Evolutionary conservation across 2,797 vertebrate species (phyloP), one percentile per base, ranked within the genome.

Genomic region (Poecilia velifera): DNA sequence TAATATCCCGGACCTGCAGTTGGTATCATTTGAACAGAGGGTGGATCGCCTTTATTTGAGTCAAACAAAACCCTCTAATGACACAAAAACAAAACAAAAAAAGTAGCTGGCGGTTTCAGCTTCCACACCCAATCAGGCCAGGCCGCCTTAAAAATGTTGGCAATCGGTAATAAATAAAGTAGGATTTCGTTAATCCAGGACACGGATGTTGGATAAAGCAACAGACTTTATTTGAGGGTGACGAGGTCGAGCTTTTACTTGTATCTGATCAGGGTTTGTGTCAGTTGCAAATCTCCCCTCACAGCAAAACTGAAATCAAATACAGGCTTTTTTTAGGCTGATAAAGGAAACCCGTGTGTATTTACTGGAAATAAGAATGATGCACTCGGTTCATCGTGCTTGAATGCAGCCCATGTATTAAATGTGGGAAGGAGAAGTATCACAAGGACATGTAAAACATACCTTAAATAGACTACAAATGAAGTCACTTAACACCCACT

Each of bases 381-480:
- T 77, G 86, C 86, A 76, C 84, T 91, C 80, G 31, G 82, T 91
- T 86, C 68, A 87, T 88, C 89, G 88, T 84, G 82, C 89, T 83
- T 78, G 76, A 89, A 86, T 64, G 16, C 81, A 90, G 84, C 84
- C 84, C 81, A 80, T 82, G 89, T 86, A 77, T 91, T 90, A 86
- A 89, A 90, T 87, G 92, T 93, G 89, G 84, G 87, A 89, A 71
- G 88, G 81, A 91, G 89, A 89, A 91, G 90, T 91, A 85, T 92
- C 88, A 87, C 89, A 87, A 93, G 93, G 93, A 94, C 91, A 88
- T 91, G 92, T 93, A 92, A 95, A 94, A 94, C 92, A 93, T 93
- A 94, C 93, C 94, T 95, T 94, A 94, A 94, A 95, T 94, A 94
- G 94, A 94, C 94, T 94, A 94, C 92, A 94, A 95, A 94, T 94